A percentile compares a stretch with the other conserved stretches of the same genome.
Conservation (phyloP, 2,113 vertebrate genomes). For the Zeus faber region DNA sequence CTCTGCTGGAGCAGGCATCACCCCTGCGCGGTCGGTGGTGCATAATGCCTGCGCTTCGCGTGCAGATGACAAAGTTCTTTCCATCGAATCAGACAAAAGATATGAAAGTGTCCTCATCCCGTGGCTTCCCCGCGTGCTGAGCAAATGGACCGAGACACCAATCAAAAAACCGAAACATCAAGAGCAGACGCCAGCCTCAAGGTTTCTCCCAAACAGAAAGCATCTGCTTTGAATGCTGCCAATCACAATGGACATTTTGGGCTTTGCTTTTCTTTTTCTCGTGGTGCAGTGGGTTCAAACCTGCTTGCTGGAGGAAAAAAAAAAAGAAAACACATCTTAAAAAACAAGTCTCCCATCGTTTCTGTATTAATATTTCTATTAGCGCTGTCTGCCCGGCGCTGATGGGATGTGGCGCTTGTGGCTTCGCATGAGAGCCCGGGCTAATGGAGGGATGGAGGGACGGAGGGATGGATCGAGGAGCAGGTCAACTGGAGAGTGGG, state of each 20-base stretch:
- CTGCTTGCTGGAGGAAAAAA: background rate
- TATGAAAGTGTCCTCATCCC: background rate
- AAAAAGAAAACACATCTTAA: too few relatives aligned
- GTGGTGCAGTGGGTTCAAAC: too few relatives aligned
- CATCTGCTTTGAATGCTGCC: too few relatives aligned
- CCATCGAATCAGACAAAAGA: slow-evolving; percentile 9
- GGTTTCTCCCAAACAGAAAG: slow-evolving; percentile 50
- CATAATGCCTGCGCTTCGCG: background rate
- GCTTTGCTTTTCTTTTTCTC: too few relatives aligned
- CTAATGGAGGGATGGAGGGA: slow-evolving; percentile 45
- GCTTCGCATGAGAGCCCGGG: slow-evolving; percentile 43
- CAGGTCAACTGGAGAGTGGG: slow-evolving; percentile 36
- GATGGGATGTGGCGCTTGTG: slow-evolving; percentile 59
- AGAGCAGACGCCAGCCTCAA: too few relatives aligned
- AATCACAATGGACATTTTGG: background rate
- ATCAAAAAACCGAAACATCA: too few relatives aligned
- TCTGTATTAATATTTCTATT: slow-evolving; percentile 67
- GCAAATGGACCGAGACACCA: too few relatives aligned
- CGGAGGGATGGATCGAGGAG: slow-evolving; percentile 28
- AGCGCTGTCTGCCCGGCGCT: slow-evolving; percentile 38
- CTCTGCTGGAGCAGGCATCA: background rate
- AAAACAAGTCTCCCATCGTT: too few relatives aligned
- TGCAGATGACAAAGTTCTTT: background rate
- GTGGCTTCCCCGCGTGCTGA: too few relatives aligned
- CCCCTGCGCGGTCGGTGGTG: background rate